These are phyloP conservation scores for Icerya purchasi DNA, from an alignment of 2,888 invertebrate species.

Conservation along the genomic window DNA sequence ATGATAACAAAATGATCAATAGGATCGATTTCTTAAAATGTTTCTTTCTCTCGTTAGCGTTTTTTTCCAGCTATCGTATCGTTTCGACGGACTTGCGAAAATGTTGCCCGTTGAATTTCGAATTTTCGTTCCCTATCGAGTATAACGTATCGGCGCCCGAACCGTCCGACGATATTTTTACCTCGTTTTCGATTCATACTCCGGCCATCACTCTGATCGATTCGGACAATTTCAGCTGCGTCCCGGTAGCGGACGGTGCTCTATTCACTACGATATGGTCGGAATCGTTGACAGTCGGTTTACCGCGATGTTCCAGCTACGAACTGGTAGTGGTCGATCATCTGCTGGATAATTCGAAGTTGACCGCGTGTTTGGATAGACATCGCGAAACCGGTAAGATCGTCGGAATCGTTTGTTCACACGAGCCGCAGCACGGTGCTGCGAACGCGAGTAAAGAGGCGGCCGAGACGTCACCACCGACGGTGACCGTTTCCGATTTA, in stretches of 20 bases:
- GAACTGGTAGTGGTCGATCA: background rate
- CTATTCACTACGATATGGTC: background rate
- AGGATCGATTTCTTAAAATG: no score
- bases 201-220: background rate
- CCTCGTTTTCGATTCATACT: background rate
- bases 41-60: no score
- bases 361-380: background rate
- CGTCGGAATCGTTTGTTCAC: background rate
- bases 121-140: background rate
- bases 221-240: background rate
- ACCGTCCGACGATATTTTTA: background rate
- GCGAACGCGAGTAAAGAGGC: background rate
- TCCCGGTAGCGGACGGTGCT: background rate
- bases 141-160: no score
- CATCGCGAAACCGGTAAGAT: background rate
- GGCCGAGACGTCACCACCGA: background rate
- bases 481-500: background rate
- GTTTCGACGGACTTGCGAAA: background rate
- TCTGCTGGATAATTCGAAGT: background rate
- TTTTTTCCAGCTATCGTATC: no score
- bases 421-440: background rate
- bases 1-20: no score
- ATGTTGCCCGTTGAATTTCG: background rate
- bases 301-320: background rate
- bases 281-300: background rate